These are phyloP conservation scores for Platycnemis pennipes DNA, from an alignment of 2,888 invertebrate species.

Conservation along the genomic window DNA sequence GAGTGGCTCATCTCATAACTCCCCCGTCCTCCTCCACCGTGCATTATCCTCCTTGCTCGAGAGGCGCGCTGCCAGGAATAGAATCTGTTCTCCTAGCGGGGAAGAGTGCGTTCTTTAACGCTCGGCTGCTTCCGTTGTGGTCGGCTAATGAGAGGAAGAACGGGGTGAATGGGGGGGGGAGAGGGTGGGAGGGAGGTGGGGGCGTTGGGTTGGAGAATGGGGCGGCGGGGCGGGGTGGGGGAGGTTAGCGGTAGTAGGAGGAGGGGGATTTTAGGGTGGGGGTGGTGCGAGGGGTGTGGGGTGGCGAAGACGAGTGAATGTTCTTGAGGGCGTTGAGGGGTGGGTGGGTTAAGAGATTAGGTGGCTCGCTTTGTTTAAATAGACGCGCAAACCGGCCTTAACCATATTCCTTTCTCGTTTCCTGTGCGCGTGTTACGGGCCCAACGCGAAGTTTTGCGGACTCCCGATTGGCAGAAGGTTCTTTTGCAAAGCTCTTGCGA, in stretches of 20 bases:
- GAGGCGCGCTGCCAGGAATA: constrained; percentile 53
- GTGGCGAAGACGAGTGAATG: not conserved
- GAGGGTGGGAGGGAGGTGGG: not conserved
- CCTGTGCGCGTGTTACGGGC: too few species aligned
- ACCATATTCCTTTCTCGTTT: not conserved
- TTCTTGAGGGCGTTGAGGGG: not conserved
- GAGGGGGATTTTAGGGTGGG: not conserved
- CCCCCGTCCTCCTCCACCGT: not conserved
- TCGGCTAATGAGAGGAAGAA: constrained; percentile 54
- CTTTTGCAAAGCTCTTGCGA: too few species aligned
- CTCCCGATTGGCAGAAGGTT: too few species aligned
- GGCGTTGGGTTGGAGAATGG: not conserved
- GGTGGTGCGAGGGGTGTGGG: not conserved
- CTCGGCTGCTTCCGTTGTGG: constrained; percentile 62
- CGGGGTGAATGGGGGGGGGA: constrained; percentile 17
- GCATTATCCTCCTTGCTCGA: constrained; percentile 39
- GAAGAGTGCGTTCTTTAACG: constrained; percentile 63
- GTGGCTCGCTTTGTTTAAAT: not conserved
- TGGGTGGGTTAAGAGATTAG: not conserved
- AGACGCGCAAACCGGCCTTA: not conserved
- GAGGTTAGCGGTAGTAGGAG: not conserved
- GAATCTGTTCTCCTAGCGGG: constrained; percentile 64
- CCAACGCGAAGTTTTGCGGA: too few species aligned
- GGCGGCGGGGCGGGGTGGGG: not conserved
- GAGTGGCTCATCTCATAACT: not conserved